These are phyloP conservation scores for Zeus faber DNA, from an alignment of 2,113 vertebrate genomes.

Conservation along the genomic window DNA sequence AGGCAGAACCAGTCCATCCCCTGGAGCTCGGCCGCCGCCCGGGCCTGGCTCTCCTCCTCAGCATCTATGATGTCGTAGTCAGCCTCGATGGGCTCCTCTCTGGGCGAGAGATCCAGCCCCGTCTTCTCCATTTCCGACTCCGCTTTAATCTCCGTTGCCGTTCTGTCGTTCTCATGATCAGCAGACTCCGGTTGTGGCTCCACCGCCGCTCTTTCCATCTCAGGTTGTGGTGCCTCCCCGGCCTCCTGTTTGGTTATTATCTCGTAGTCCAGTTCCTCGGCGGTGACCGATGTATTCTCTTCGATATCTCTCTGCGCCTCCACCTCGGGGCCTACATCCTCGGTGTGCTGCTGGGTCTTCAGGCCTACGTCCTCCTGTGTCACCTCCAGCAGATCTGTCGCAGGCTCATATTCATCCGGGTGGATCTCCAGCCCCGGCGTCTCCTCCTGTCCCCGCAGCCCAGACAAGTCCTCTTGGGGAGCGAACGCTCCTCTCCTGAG, in stretches of 20 bases:
- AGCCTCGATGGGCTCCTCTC: conserved; percentile 68
- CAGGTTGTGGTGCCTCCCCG: conserved; percentile 62
- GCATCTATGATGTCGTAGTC: conserved; percentile 79
- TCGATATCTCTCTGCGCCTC: conserved; percentile 19
- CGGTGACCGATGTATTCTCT: conserved; percentile 66
- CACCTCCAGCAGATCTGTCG: not conserved
- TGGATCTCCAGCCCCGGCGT: not conserved
- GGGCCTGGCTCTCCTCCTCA: conserved; percentile 72
- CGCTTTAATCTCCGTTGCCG: conserved; percentile 10
- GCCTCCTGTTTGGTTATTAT: conserved; percentile 76
- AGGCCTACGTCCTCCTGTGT: conserved; percentile 8
- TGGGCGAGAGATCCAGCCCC: conserved; percentile 26
- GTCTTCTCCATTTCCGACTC: conserved; percentile 16
- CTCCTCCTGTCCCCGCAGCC: conserved; percentile 10
- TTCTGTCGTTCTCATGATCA: conserved; percentile 15
- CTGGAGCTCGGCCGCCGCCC: conserved; percentile 73
- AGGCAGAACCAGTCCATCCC: conserved; percentile 86
- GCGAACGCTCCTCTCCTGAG: conserved; percentile 65
- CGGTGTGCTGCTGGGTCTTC: conserved; percentile 10
- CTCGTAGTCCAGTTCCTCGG: conserved; percentile 80
- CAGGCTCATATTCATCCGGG: conserved; percentile 1
- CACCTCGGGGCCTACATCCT: conserved; percentile 14
- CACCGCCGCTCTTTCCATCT: conserved; percentile 29
- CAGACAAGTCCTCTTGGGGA: conserved; percentile 62
- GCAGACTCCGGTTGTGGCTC: conserved; percentile 9